Evolutionary conservation across 2,888 invertebrate genomes (phyloP).

Genomic region (Limnephilus rhombicus): DNA sequence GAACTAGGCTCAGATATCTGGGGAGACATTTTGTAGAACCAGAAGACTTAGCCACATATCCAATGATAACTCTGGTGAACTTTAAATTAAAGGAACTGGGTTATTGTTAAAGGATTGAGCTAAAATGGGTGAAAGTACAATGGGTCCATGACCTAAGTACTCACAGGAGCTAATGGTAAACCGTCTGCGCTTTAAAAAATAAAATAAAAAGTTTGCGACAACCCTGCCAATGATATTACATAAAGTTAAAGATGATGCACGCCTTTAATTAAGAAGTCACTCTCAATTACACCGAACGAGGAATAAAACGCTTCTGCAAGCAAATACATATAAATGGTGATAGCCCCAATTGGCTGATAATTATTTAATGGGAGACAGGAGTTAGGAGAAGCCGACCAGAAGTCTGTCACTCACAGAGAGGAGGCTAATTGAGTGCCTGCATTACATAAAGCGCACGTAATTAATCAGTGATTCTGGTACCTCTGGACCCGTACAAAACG

Average conservation of each 20-base stretch:
- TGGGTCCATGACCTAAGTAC: no score
- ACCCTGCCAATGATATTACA: neutral
- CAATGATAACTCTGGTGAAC: no score
- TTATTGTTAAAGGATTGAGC: no score
- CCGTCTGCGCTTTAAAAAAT: no score
- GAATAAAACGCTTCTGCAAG: conserved; percentile 24
- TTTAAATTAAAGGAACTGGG: no score
- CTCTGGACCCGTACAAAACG: neutral
- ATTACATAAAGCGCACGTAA: conserved; percentile 8
- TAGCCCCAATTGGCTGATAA: conserved; percentile 32
- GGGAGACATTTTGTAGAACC: no score
- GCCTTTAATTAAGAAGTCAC: conserved; percentile 39
- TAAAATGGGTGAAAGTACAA: no score
- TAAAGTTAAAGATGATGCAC: conserved; percentile 6
- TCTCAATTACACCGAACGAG: conserved; percentile 14
- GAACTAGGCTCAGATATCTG: no score
- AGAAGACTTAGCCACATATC: no score
- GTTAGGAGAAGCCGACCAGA: conserved; percentile 3
- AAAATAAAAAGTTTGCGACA: no score
- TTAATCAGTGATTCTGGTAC: neutral
- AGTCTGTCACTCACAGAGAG: neutral
- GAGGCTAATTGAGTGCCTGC: conserved; percentile 27
- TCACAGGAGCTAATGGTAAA: no score
- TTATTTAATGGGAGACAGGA: conserved; percentile 42
- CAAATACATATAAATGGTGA: conserved; percentile 11